Conservation (phyloP, 1,140 invertebrate species). For the Zaprionus ornatus region DNA sequence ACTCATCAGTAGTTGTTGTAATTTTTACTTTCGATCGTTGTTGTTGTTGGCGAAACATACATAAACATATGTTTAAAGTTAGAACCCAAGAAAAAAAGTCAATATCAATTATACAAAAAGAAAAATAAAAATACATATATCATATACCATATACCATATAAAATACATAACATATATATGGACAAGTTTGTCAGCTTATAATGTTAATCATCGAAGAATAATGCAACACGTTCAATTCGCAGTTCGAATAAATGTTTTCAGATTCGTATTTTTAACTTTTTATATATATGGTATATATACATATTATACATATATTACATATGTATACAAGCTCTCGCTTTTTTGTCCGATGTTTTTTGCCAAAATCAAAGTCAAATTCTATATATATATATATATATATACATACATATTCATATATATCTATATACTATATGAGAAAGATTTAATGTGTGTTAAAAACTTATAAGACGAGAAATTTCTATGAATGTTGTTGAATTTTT, state of each 20-base stretch:
- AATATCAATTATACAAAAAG: slow-evolving; percentile 31
- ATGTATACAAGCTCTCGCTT: slow-evolving; percentile 56
- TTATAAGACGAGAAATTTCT: slow-evolving; percentile 45
- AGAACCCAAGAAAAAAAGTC: slow-evolving; percentile 32
- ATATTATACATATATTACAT: slow-evolving; percentile 1
- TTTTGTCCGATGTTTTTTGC: slow-evolving; percentile 44
- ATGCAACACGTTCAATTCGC: slow-evolving; percentile 33
- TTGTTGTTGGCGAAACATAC: slow-evolving; percentile 53
- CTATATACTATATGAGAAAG: slow-evolving; percentile 7
- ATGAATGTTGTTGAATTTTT: slow-evolving; percentile 70
- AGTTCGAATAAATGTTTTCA: slow-evolving; percentile 63
- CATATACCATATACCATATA: neutral
- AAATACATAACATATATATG: neutral
- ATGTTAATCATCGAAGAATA: slow-evolving; percentile 14
- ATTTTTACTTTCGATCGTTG: slow-evolving; percentile 60
- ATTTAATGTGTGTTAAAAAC: slow-evolving; percentile 61
- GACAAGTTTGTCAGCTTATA: slow-evolving; percentile 1
- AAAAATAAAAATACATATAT: neutral
- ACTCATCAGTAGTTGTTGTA: slow-evolving; percentile 31
- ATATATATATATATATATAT: slow-evolving; percentile 11
- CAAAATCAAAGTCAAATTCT: slow-evolving; percentile 59
- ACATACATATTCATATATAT: slow-evolving; percentile 12
- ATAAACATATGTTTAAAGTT: slow-evolving; percentile 31
- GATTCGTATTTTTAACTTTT: slow-evolving; percentile 69
- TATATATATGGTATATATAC: neutral